phyloP scores from a whole-genome alignment of 2,797 vertebrate species.

The Menidia menidia region DNA sequence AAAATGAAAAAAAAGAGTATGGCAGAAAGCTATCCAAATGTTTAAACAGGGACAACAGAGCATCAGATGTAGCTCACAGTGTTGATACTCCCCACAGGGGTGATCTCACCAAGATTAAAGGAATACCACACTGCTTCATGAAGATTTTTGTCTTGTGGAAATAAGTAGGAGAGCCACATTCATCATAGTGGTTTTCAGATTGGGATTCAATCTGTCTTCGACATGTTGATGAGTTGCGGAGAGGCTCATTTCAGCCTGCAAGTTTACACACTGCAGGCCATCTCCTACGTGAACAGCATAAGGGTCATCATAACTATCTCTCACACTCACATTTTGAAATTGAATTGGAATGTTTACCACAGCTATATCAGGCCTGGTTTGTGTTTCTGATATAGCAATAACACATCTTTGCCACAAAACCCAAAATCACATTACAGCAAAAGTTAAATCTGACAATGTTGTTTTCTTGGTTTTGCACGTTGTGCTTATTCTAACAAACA shows the following conservation, averaged over 20 bases:
- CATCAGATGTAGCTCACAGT: slow-evolving; percentile 66
- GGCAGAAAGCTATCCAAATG: slow-evolving; percentile 68
- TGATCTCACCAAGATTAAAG: slow-evolving; percentile 72
- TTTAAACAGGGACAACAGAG: slow-evolving; percentile 75
- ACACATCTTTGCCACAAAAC: slow-evolving; percentile 26
- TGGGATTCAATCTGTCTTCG: slow-evolving; percentile 61
- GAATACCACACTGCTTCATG: slow-evolving; percentile 69
- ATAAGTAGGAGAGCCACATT: slow-evolving; percentile 59
- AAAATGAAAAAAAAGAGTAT: slow-evolving; percentile 45
- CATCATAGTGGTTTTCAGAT: slow-evolving; percentile 64
- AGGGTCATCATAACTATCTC: slow-evolving; percentile 32
- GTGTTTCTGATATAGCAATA: slow-evolving; percentile 24
- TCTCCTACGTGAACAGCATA: slow-evolving; percentile 35
- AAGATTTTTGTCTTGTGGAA: slow-evolving; percentile 77
- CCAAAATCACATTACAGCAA: slow-evolving; percentile 49
- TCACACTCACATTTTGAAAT: slow-evolving; percentile 26
- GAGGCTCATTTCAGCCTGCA: slow-evolving; percentile 41
- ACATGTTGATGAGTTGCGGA: slow-evolving; percentile 52
- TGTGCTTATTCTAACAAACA: too few species aligned
- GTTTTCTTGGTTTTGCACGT: neutral
- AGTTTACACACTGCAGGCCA: slow-evolving; percentile 42
- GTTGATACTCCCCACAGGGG: slow-evolving; percentile 77
- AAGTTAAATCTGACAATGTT: neutral
- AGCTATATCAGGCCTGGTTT: slow-evolving; percentile 26
- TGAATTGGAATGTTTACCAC: slow-evolving; percentile 1